Base-by-base conservation (phyloP, 2,797 vertebrate genomes). In the Bucorvus abyssinicus region DNA sequence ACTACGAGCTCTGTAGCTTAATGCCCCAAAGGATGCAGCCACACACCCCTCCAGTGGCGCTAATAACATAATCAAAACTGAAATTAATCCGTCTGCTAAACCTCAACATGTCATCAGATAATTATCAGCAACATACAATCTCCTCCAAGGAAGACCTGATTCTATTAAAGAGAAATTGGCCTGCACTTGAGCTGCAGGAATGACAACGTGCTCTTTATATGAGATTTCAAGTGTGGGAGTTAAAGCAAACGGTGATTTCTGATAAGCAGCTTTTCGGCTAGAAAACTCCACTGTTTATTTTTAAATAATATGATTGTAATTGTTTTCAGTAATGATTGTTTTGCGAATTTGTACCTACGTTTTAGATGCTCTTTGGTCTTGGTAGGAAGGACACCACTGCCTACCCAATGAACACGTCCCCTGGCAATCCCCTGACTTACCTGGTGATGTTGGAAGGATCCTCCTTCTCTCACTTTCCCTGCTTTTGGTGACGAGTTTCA, bases 31-130 rank as follows among this genome's bases (percentile, higher is more conserved):
- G 81, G 84, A 90, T 78, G 81, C 82, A 82, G 73, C 65, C 44
- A 45, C 79, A 85, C 64, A 36, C 87, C 86, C 84, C 76, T 90
- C 92, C 79, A 11, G 73, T 70, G 86, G 89, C 44, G 3, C 85
- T 95, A 96, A 96, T 85, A 94, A 77, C 84, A 24, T 81, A 86
- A 95, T 87, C 90, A 85, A 95, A 97, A 97, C 94, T 6, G 22
- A 97, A 97, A 97, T 97, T 93, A 98, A 98, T 97, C 96, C 96
- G 94, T 96, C 96, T 97, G 96, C 94, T 81, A 96, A 97, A 96
- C 89, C 96, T 96, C 93, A 91, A 94, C 96, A 77, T 95, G 96
- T 97, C 97, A 97, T 92, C 96, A 83, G 96, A 96, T 97, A 96
- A 96, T 96, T 96, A 97, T 96, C 97, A 80, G 89, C 55, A 87